Evolutionary conservation across 2,888 invertebrate species (phyloP).

Genomic region (Lutraria lutraria): DNA sequence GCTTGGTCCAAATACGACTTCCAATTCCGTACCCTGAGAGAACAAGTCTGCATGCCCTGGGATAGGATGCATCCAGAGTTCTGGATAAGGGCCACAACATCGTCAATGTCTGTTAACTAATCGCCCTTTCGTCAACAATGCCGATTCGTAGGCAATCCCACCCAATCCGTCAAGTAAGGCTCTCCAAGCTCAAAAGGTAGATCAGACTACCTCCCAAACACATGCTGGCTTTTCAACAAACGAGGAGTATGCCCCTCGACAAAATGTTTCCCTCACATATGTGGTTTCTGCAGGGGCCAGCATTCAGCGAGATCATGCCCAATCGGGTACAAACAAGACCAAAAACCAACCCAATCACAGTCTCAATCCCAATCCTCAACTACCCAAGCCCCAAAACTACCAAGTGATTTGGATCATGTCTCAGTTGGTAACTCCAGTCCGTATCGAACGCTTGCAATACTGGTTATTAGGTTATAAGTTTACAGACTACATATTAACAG

Average conservation of each 20-base stretch:
- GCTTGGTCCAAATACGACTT: slow-evolving; percentile 14
- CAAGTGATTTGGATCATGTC: neutral
- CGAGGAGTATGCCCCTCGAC: neutral
- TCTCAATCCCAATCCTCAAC: neutral
- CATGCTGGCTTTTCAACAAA: slow-evolving; percentile 5
- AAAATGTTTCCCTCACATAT: neutral
- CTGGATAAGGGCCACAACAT: neutral
- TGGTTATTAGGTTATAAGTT: neutral
- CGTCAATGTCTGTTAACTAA: neutral
- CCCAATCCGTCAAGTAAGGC: neutral
- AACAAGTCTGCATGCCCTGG: neutral
- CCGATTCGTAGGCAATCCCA: neutral
- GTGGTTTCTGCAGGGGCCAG: neutral
- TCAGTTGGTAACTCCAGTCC: neutral
- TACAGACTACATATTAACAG: neutral
- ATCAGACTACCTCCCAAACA: neutral
- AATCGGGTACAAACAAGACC: neutral
- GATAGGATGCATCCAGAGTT: neutral
- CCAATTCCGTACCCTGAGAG: neutral
- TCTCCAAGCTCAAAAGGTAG: neutral
- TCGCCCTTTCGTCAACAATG: neutral
- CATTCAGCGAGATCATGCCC: neutral
- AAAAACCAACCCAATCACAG: neutral
- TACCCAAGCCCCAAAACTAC: neutral
- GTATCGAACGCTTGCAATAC: neutral